These are phyloP conservation scores for Microctonus hyperodae DNA, from an alignment of 2,888 invertebrate species.

Conservation along the genomic window DNA sequence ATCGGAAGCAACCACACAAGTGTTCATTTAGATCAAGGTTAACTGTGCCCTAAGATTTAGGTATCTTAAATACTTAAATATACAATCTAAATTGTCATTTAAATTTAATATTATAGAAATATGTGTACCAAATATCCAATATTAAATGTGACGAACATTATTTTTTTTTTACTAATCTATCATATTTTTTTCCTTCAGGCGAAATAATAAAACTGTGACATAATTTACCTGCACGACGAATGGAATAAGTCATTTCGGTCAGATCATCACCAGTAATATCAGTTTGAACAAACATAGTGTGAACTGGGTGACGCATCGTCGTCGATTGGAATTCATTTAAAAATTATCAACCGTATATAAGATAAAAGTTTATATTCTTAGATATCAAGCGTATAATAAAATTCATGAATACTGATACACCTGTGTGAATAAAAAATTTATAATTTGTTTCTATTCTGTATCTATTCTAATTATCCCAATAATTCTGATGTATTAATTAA, in stretches of 20 bases:
- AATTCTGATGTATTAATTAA: not conserved
- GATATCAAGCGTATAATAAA: too few relatives aligned
- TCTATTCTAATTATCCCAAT: not conserved
- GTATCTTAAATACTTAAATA: not conserved
- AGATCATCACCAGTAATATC: constrained; percentile 44
- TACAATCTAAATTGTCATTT: not conserved
- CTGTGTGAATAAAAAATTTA: too few relatives aligned
- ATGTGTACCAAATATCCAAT: not conserved
- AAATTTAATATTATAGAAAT: too few relatives aligned
- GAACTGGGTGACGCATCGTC: constrained; percentile 18
- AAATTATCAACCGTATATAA: not conserved
- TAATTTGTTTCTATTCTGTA: not conserved
- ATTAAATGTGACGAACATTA: not conserved
- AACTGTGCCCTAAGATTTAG: constrained; percentile 16
- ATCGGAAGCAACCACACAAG: constrained; percentile 16
- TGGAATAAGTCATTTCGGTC: constrained; percentile 31
- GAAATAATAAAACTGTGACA: not conserved
- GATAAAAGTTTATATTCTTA: not conserved
- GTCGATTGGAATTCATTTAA: not conserved
- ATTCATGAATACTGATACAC: too few relatives aligned
- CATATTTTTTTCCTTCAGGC: not conserved
- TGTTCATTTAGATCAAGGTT: constrained; percentile 38
- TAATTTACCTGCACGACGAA: constrained; percentile 34
- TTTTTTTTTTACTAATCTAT: not conserved
- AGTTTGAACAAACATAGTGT: constrained; percentile 44